Evolutionary conservation across 2,888 invertebrate genomes (phyloP).

Genomic region (Drosophila longiperda): DNA sequence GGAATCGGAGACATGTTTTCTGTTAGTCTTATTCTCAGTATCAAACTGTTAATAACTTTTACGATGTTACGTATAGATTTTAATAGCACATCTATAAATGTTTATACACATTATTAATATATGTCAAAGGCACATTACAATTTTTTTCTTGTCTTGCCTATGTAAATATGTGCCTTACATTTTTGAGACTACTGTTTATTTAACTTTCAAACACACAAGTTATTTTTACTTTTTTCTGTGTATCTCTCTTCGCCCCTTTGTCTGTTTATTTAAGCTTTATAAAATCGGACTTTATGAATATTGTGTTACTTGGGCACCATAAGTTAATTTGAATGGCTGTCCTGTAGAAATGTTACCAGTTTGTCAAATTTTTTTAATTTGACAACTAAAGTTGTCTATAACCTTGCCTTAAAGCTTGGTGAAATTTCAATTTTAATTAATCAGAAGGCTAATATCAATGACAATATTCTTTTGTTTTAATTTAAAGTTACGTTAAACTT

Average conservation of each 20-base stretch:
- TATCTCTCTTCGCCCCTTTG: neutral
- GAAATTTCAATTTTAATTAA: neutral
- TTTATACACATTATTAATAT: constrained; percentile 1
- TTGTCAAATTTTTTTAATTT: constrained; percentile 15
- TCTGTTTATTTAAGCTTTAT: neutral
- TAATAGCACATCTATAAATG: neutral
- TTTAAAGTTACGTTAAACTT: neutral
- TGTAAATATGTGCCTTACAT: neutral
- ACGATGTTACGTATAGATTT: constrained; percentile 3
- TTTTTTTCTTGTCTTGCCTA: neutral
- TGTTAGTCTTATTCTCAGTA: constrained; percentile 19
- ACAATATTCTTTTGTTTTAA: neutral
- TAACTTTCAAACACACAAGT: neutral
- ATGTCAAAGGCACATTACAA: neutral
- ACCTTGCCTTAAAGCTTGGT: neutral
- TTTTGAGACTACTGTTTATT: neutral
- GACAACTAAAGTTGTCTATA: neutral
- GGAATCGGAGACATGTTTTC: constrained; percentile 31
- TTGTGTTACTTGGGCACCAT: constrained; percentile 25
- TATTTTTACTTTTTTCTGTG: constrained; percentile 16
- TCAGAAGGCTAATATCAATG: neutral
- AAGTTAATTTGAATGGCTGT: constrained; percentile 44
- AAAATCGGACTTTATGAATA: constrained; percentile 11
- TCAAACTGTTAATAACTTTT: constrained; percentile 3
- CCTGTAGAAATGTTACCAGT: constrained; percentile 23